A percentile compares a stretch with the other conserved stretches of the same genome.
Conservation (phyloP, 1,140 invertebrate genomes). For the Galleria mellonella region DNA sequence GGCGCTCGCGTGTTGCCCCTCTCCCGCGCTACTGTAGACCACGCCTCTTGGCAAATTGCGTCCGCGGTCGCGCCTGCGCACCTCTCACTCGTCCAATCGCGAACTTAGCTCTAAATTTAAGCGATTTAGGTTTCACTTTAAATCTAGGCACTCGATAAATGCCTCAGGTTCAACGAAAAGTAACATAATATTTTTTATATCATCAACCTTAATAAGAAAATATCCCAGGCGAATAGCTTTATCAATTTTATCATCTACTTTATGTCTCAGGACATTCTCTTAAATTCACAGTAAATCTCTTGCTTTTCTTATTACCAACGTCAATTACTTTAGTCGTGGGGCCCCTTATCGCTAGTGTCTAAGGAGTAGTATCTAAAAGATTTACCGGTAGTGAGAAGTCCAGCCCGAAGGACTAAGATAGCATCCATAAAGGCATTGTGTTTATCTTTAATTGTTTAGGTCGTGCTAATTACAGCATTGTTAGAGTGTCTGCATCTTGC, state of each 20-base stretch:
- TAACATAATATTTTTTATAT: no score
- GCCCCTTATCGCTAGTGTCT: conserved; percentile 37
- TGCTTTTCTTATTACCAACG: conserved; percentile 42
- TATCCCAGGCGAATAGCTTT: neutral
- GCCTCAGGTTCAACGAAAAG: no score
- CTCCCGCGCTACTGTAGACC: conserved; percentile 38
- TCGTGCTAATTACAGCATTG: conserved; percentile 13
- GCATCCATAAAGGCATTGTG: conserved; percentile 21
- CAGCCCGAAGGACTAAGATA: conserved; percentile 32
- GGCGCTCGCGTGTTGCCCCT: conserved; percentile 17
- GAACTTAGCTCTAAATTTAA: neutral
- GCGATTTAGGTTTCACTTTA: conserved; percentile 17
- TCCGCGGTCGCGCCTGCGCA: conserved; percentile 23
- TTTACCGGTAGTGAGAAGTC: conserved; percentile 49
- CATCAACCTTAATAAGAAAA: no score
- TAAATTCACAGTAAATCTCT: conserved; percentile 33
- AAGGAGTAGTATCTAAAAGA: conserved; percentile 35
- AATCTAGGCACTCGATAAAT: no score
- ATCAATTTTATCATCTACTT: conserved; percentile 30
- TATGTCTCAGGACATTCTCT: conserved; percentile 37
- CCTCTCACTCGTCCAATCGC: conserved; percentile 51
- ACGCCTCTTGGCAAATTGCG: conserved; percentile 31
- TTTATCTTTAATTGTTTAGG: conserved; percentile 12
- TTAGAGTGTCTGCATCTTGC: neutral
- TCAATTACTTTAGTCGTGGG: conserved; percentile 52